A percentile compares a stretch with the other conserved stretches of the same genome.
Conservation (phyloP, 2,113 vertebrate genomes). For the Apeltes quadracus region DNA sequence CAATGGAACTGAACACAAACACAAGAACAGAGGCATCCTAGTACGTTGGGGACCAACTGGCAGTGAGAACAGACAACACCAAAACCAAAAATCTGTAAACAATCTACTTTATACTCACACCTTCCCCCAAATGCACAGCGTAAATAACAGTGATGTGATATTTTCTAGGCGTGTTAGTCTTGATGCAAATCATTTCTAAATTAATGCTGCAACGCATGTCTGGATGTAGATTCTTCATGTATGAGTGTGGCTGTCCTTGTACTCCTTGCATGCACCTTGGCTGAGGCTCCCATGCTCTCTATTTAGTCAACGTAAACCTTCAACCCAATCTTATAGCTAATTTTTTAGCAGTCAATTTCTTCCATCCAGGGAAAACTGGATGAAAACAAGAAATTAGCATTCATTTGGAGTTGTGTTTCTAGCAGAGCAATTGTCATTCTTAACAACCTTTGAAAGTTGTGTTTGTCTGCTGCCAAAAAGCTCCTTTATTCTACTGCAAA, state of each 20-base stretch:
- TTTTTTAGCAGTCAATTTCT: neutral
- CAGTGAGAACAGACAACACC: no score
- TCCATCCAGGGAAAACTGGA: neutral
- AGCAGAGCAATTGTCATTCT: neutral
- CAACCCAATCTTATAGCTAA: neutral
- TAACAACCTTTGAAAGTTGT: neutral
- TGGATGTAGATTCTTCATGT: neutral
- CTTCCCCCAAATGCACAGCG: no score
- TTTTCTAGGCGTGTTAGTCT: no score
- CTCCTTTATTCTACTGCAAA: neutral
- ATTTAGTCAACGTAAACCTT: neutral
- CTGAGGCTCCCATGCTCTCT: neutral
- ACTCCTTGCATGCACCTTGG: slow-evolving; percentile 24
- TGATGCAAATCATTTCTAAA: no score
- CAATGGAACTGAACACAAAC: no score
- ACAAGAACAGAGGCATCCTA: no score
- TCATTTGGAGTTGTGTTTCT: neutral
- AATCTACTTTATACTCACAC: no score
- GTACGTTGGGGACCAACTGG: no score
- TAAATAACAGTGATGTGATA: no score
- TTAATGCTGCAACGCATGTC: no score
- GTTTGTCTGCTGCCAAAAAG: neutral
- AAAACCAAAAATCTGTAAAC: no score
- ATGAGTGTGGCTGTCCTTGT: slow-evolving; percentile 1
- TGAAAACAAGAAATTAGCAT: neutral